Evolutionary conservation across 2,888 invertebrate genomes (phyloP).

Genomic region (Torymus auratus): DNA sequence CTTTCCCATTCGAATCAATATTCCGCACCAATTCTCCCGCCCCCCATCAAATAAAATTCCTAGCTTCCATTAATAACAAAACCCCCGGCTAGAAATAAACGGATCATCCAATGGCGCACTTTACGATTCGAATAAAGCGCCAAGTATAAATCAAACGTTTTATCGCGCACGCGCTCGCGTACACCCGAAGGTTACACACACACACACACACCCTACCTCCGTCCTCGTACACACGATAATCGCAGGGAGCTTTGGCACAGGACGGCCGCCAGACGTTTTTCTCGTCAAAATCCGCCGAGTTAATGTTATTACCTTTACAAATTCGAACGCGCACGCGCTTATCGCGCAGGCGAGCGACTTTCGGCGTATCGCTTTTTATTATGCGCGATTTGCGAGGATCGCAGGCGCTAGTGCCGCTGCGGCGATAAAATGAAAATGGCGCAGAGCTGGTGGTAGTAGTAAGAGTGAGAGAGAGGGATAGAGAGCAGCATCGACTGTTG

Average conservation of each 20-base stretch:
- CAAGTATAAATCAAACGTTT: slow-evolving; percentile 37
- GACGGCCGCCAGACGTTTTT: slow-evolving; percentile 11
- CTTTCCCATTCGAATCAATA: not conserved
- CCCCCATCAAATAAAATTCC: not conserved
- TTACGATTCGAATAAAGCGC: slow-evolving; percentile 9
- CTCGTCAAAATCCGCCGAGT: slow-evolving; percentile 27
- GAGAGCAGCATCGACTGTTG: no score
- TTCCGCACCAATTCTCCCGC: not conserved
- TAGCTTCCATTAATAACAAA: slow-evolving; percentile 2
- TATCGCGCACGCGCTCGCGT: slow-evolving; percentile 11
- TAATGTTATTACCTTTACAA: slow-evolving; percentile 33
- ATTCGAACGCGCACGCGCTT: slow-evolving; percentile 18
- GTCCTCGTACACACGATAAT: slow-evolving; percentile 21
- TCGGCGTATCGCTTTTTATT: slow-evolving; percentile 34
- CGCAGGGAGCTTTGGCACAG: slow-evolving; percentile 28
- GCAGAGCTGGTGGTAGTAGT: not conserved
- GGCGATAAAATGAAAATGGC: slow-evolving; percentile 24
- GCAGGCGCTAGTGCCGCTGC: not conserved
- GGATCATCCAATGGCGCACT: not conserved
- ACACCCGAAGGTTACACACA: slow-evolving; percentile 7
- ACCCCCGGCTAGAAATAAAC: not conserved
- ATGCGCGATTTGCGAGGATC: slow-evolving; percentile 8
- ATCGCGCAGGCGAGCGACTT: slow-evolving; percentile 20
- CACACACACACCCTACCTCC: no score
- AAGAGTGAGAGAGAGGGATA: no score